Conservation (phyloP, 1,140 invertebrate species). For the Hormaphis cornu region DNA sequence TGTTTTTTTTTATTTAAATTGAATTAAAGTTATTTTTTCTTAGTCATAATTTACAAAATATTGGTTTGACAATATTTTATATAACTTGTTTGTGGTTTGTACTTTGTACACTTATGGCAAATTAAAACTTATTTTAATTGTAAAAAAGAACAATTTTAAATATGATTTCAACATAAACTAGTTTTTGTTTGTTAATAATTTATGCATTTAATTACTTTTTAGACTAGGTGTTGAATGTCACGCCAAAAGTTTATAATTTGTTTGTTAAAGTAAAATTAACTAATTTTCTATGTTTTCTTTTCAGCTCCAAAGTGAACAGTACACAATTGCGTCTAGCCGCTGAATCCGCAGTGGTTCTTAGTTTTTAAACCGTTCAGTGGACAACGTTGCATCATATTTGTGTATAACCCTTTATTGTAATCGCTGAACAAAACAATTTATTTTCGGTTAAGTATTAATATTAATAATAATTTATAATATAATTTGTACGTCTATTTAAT, state of each 20-base stretch:
- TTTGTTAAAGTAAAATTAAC: neutral
- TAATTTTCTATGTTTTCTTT: neutral
- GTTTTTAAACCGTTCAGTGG: neutral
- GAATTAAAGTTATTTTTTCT: too few relatives aligned
- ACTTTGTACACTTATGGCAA: neutral
- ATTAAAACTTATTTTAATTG: neutral
- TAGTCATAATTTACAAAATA: too few relatives aligned
- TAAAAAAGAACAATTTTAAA: neutral
- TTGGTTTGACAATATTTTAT: too few relatives aligned
- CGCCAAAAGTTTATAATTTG: too few relatives aligned
- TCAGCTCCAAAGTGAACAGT: neutral
- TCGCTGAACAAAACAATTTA: neutral
- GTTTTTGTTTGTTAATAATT: neutral
- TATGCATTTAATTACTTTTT: neutral
- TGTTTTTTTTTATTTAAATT: too few relatives aligned
- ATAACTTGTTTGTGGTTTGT: too few relatives aligned
- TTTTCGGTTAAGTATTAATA: constrained; percentile 1
- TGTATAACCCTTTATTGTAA: neutral
- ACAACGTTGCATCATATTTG: neutral
- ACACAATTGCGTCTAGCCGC: neutral
- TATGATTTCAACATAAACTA: neutral
- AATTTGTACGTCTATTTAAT: too few relatives aligned
- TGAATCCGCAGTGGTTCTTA: constrained; percentile 10
- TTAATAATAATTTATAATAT: neutral
- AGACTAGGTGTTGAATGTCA: too few relatives aligned